These are phyloP conservation scores for Formica aserva DNA, from an alignment of 2,888 invertebrate species.

Conservation along the genomic window DNA sequence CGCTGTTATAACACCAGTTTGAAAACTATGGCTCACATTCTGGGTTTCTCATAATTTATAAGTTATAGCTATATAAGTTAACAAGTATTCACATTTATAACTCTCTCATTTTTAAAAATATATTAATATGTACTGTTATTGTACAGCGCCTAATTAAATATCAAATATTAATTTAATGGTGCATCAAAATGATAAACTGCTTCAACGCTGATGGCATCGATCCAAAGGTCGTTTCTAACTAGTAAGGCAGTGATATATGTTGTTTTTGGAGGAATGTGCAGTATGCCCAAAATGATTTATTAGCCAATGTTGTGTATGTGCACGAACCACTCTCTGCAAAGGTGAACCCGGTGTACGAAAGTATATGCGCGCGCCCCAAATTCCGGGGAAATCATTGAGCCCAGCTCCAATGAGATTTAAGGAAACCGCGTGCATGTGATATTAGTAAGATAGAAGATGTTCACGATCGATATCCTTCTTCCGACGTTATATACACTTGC, in stretches of 20 bases:
- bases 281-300: slow-evolving; percentile 22
- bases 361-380: neutral
- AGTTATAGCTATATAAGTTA: neutral
- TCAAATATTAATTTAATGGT: slow-evolving; percentile 15
- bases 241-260: neutral
- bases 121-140: neutral
- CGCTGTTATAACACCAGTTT: neutral
- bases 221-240: slow-evolving; percentile 29
- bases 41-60: neutral
- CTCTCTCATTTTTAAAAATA: neutral
- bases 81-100: neutral
- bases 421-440: neutral
- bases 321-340: neutral
- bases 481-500: neutral
- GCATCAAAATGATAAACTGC: slow-evolving; percentile 4
- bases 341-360: slow-evolving; percentile 11
- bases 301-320: neutral
- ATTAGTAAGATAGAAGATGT: neutral
- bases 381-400: neutral
- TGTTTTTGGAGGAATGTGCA: slow-evolving; percentile 31
- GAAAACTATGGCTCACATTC: neutral
- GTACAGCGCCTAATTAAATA: neutral
- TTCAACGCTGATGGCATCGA: neutral
- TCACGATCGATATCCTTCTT: slow-evolving; percentile 15
- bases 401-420: slow-evolving; percentile 11